Base-by-base conservation (phyloP, 1,140 invertebrate genomes). In the Mercenaria mercenaria region DNA sequence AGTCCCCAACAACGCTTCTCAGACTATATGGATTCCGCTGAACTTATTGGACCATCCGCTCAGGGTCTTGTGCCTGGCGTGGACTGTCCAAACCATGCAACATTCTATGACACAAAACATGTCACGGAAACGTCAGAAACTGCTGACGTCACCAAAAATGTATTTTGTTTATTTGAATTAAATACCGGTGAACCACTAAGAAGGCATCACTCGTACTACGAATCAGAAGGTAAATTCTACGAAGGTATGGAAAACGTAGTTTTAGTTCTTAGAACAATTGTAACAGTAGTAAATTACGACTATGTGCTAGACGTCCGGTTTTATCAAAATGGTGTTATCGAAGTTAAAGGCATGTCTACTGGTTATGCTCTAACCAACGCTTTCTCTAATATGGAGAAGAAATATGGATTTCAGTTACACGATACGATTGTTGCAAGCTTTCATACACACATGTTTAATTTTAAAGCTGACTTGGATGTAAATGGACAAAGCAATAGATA, bases 121-220 rank as follows among this genome's bases (percentile, higher is more conserved):
- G 83, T 80, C n/a, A 85, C 86, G 23, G 89, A 84, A 69, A 77
- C 87, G 29, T 34, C 50, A 3, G 41, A 79, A 11, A 52, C 77
- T 32, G 50, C 79, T 13, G 43, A 39, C 26, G 76, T 34, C 0
- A 69, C 81, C n/a, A 64, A 41, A 37, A 94, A 93, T 41, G 61
- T 93, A 0, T 88, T 94, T n/a, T 95, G 95, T 90, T 41, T 95
- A 0, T 95, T 95, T 81, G 94, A 95, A 56, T 92, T 93, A n/a
- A 92, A 91, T 47, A 94, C 89, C 0, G 91, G 88, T 3, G 67
- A 92, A 4, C 94, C 93, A 29, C 67, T 94, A 10, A 79, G 94
- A 29, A 81, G 93, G 32, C 92, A 94, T 83, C 85, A 91, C 3
- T 92, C 89, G 0, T 89, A 91, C 41, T 80, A 77, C 15, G 26